phyloP scores from a whole-genome alignment of 2,888 invertebrate genomes.

The Ariolimax columbianus region DNA sequence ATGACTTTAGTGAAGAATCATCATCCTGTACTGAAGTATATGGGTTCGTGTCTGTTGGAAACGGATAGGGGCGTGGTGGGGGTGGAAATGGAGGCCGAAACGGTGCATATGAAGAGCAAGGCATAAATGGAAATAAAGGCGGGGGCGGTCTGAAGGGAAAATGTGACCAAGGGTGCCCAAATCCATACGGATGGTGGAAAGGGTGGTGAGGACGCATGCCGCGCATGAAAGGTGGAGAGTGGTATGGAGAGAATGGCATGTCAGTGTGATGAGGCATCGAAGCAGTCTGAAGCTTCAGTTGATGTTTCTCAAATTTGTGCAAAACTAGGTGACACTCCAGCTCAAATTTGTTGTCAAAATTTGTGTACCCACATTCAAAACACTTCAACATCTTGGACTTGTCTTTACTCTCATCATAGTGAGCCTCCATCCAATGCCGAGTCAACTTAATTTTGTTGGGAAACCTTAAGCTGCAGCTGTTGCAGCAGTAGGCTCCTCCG shows the following conservation, averaged over 20 bases:
- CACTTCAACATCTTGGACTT: slow-evolving; percentile 36
- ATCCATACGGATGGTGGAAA: slow-evolving; percentile 4
- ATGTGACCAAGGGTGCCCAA: slow-evolving; percentile 57
- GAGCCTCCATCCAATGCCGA: slow-evolving; percentile 45
- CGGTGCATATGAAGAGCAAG: background rate
- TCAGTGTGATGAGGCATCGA: background rate
- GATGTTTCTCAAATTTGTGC: slow-evolving; percentile 46
- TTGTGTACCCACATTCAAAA: slow-evolving; percentile 34
- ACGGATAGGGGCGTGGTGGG: slow-evolving; percentile 10
- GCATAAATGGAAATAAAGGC: slow-evolving; percentile 36
- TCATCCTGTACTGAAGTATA: slow-evolving; percentile 8
- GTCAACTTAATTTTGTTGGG: slow-evolving; percentile 47
- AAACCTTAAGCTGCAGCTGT: slow-evolving; percentile 34
- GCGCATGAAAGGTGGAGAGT: slow-evolving; percentile 17
- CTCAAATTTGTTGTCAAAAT: slow-evolving; percentile 46
- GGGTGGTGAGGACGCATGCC: background rate
- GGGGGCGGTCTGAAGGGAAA: slow-evolving; percentile 26
- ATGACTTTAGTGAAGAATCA: background rate
- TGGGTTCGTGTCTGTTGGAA: background rate
- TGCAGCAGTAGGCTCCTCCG: slow-evolving; percentile 38
- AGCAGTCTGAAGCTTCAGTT: background rate
- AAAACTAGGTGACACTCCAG: slow-evolving; percentile 44
- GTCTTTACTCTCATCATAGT: slow-evolving; percentile 35
- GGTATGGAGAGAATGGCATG: slow-evolving; percentile 30
- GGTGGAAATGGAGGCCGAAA: slow-evolving; percentile 22